A percentile compares a stretch with the other conserved stretches of the same genome.
phyloP scores from a whole-genome alignment of 2,797 vertebrate genomes.

The Brachymystax lenok region DNA sequence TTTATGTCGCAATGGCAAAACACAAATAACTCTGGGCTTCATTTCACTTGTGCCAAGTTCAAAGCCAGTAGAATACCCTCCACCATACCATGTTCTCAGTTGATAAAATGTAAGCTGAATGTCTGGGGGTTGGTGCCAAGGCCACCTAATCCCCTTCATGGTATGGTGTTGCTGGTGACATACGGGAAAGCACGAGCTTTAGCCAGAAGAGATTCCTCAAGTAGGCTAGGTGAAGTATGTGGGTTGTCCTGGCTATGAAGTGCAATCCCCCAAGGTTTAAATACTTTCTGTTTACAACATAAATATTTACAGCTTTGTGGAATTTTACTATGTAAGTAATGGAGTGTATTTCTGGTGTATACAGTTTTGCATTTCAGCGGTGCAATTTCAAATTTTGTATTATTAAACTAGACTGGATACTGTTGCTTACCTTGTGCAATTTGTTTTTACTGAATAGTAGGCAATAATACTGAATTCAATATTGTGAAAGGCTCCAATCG shows the following conservation, averaged over 20 bases:
- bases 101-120: conserved; percentile 22
- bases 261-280: conserved; percentile 57
- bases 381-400: background rate
- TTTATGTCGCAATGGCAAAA: background rate
- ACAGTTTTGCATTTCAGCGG: background rate
- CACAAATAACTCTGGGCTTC: background rate
- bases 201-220: conserved; percentile 16
- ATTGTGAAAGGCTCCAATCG: no score
- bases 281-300: conserved; percentile 46
- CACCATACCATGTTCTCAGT: conserved; percentile 23
- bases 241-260: conserved; percentile 35
- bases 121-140: conserved; percentile 54
- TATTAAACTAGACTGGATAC: background rate
- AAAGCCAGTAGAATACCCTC: background rate
- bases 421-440: background rate
- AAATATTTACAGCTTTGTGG: conserved; percentile 4
- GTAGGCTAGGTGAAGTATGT: conserved; percentile 48
- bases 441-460: no score
- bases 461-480: no score
- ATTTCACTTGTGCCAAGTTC: background rate
- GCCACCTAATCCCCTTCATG: conserved; percentile 57
- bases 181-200: conserved; percentile 9
- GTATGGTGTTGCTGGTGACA: background rate
- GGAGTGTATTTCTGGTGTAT: no score
- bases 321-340: conserved; percentile 3